phyloP scores from a whole-genome alignment of 2,888 invertebrate species.

The Chironomus tentans region DNA sequence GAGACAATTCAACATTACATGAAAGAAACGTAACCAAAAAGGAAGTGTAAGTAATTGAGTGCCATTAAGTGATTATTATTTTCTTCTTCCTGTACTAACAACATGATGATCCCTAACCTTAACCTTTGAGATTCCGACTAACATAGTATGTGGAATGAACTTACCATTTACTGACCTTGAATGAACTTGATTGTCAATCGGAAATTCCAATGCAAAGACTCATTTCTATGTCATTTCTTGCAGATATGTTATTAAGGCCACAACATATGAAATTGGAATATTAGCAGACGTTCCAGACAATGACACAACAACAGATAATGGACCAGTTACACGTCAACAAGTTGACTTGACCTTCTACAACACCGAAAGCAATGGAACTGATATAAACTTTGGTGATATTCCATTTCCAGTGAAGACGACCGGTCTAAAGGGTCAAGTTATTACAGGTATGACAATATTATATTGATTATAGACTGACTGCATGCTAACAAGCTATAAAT shows the following conservation, averaged over 20 bases:
- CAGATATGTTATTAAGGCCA: slow-evolving; percentile 49
- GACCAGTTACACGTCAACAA: slow-evolving; percentile 41
- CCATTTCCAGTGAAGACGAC: slow-evolving; percentile 46
- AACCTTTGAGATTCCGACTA: slow-evolving; percentile 23
- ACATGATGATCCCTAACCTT: neutral
- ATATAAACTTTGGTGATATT: slow-evolving; percentile 46
- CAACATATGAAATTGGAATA: slow-evolving; percentile 53
- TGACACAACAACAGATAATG: slow-evolving; percentile 41
- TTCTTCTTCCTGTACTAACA: neutral
- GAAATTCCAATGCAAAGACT: neutral
- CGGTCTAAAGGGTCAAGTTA: slow-evolving; percentile 46
- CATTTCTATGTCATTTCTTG: neutral
- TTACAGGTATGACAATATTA: slow-evolving; percentile 35
- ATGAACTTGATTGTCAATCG: neutral
- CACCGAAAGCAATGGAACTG: slow-evolving; percentile 43
- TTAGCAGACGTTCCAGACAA: slow-evolving; percentile 45
- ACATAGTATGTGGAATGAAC: neutral
- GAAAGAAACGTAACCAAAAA: neutral
- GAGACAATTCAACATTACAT: neutral
- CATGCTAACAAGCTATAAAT: too few species aligned
- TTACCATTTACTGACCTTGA: neutral
- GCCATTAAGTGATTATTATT: neutral
- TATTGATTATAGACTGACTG: too few species aligned
- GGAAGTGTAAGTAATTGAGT: neutral
- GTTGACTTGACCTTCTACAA: slow-evolving; percentile 48